Evolutionary conservation across 2,797 vertebrate genomes (phyloP).

Genomic region (Ceyx erithaca): DNA sequence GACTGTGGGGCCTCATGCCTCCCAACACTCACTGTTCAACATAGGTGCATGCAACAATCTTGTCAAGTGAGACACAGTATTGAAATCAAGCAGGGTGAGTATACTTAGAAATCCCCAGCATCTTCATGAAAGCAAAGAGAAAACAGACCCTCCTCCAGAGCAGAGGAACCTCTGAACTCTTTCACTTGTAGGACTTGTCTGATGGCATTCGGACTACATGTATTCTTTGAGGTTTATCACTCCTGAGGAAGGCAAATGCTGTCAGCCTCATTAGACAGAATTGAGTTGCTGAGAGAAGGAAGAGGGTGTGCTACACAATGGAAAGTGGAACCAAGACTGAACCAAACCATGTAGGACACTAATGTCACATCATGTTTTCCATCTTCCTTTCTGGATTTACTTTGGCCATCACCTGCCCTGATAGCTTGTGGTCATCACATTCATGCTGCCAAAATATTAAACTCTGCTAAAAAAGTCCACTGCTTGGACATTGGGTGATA

Average conservation of each 20-base stretch:
- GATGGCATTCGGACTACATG: not conserved
- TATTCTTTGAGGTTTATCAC: not conserved
- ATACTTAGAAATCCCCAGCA: not conserved
- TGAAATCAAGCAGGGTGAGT: not conserved
- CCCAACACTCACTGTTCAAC: not conserved
- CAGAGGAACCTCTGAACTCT: not conserved
- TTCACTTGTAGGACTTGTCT: not conserved
- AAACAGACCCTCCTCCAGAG: not conserved
- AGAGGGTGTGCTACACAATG: not conserved
- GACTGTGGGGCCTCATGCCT: fast-evolving
- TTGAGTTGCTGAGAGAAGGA: not conserved
- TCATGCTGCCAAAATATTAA: not conserved
- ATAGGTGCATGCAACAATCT: not conserved
- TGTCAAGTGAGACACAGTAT: not conserved
- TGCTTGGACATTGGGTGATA: not conserved
- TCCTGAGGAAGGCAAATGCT: not conserved
- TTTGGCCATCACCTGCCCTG: not conserved
- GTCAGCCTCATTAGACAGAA: not conserved
- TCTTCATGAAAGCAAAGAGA: not conserved
- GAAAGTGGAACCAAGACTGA: not conserved
- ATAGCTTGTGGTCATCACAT: not conserved
- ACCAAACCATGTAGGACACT: not conserved
- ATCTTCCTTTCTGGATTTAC: not conserved
- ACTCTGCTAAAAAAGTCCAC: not conserved
- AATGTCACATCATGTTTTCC: not conserved